phyloP scores from a whole-genome alignment of 2,113 vertebrate species.

The Jaculus jaculus region DNA sequence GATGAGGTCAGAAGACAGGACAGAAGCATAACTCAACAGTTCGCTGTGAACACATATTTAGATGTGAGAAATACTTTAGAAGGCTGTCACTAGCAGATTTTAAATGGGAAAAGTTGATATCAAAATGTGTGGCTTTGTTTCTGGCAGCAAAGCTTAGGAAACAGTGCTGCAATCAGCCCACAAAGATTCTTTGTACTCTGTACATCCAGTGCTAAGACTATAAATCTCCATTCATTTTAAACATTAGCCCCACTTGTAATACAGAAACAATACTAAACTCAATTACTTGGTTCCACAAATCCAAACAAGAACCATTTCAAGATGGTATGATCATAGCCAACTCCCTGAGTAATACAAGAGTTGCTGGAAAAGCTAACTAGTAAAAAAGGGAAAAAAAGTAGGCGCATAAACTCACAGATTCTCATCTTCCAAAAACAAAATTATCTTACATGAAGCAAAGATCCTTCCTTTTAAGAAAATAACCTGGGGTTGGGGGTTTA shows the following conservation, averaged over 20 bases:
- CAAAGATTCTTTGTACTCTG: conserved; percentile 80
- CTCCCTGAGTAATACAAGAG: not conserved
- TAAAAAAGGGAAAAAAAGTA: conserved; percentile 33
- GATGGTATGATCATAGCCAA: conserved; percentile 4
- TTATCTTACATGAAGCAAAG: conserved; percentile 20
- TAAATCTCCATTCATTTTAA: conserved; percentile 78
- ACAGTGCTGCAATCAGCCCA: conserved; percentile 58
- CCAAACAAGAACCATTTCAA: not conserved
- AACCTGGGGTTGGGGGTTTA: not conserved
- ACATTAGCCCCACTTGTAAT: conserved; percentile 68
- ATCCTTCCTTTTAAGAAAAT: conserved; percentile 27
- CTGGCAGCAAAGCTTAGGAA: conserved; percentile 68
- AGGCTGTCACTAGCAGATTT: conserved; percentile 50
- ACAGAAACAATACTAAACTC: conserved; percentile 64
- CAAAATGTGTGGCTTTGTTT: conserved; percentile 63
- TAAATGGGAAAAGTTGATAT: conserved; percentile 58
- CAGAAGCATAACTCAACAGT: conserved; percentile 40
- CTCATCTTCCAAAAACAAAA: conserved; percentile 2
- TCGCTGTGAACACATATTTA: conserved; percentile 34
- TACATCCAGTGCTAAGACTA: conserved; percentile 68
- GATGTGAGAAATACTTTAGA: conserved; percentile 37
- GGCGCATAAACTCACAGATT: not conserved
- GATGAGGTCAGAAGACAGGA: not conserved
- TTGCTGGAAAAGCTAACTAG: conserved; percentile 19
- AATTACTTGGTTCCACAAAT: conserved; percentile 20